Conservation (phyloP, 1,140 invertebrate species). For the Zaprionus africanus region DNA sequence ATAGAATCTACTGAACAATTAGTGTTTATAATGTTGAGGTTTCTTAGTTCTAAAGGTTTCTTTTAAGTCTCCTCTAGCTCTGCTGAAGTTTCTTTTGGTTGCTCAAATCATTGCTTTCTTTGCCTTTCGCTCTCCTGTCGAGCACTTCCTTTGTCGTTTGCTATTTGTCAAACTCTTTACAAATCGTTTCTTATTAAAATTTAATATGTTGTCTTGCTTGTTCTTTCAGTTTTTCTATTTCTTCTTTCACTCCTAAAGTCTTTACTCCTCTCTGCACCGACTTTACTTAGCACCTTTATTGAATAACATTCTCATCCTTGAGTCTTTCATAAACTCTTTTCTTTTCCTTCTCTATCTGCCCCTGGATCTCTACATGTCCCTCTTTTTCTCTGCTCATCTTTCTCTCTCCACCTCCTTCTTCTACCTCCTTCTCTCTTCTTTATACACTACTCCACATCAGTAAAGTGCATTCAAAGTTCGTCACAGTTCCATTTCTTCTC, state of each 20-base stretch:
- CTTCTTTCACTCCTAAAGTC: no score
- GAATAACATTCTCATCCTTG: neutral
- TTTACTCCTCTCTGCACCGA: no score
- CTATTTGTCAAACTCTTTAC: neutral
- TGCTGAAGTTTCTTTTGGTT: no score
- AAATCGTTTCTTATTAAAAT: neutral
- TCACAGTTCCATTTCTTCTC: neutral
- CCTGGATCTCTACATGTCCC: no score
- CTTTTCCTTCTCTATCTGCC: no score
- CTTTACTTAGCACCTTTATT: no score
- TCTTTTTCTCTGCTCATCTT: neutral
- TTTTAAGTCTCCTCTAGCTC: no score
- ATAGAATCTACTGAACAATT: no score
- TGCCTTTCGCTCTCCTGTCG: neutral
- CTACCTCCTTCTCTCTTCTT: neutral
- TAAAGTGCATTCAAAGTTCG: conserved; percentile 23
- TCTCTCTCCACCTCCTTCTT: neutral
- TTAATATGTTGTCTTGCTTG: no score
- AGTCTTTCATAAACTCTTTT: neutral
- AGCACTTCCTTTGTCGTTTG: neutral
- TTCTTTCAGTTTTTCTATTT: no score
- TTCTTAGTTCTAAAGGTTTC: no score
- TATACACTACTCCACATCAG: neutral
- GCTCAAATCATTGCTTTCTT: neutral
- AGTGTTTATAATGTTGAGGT: no score